A percentile compares a stretch with the other conserved stretches of the same genome.
These are phyloP conservation scores for Hydropotes inermis DNA, from an alignment of 2,113 vertebrate species.

Conservation along the genomic window DNA sequence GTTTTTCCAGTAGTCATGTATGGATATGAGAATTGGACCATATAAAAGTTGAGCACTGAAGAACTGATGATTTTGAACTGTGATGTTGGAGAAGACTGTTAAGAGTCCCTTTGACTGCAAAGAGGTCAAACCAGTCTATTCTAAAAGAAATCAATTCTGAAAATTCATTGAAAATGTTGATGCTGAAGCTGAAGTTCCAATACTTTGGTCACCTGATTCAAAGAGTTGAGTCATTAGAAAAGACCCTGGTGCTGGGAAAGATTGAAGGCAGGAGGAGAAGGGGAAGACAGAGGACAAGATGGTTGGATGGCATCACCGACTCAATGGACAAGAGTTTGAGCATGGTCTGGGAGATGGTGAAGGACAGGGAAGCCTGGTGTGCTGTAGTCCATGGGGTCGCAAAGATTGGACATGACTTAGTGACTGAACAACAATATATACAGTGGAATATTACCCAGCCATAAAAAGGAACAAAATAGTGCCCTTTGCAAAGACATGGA, in stretches of 20 bases:
- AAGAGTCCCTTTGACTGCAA: neutral
- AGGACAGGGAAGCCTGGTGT: neutral
- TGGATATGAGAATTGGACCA: neutral
- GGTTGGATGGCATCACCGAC: neutral
- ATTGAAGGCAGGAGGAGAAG: neutral
- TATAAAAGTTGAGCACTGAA: neutral
- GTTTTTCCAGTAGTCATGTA: neutral
- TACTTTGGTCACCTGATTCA: neutral
- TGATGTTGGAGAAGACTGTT: neutral
- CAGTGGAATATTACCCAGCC: neutral
- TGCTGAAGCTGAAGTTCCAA: neutral
- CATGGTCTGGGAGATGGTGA: neutral
- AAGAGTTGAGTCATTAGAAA: neutral
- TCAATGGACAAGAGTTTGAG: neutral
- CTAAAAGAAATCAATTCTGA: neutral
- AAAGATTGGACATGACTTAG: neutral
- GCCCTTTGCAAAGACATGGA: neutral
- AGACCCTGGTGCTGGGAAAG: neutral
- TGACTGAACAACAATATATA: neutral
- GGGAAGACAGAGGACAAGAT: neutral
- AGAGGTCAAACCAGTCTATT: neutral
- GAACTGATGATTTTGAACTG: neutral
- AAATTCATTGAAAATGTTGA: fast-evolving
- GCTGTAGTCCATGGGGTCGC: fast-evolving
- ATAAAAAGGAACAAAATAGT: neutral